Conservation (phyloP, 2,113 vertebrate species). For the Eulemur macaco region DNA sequence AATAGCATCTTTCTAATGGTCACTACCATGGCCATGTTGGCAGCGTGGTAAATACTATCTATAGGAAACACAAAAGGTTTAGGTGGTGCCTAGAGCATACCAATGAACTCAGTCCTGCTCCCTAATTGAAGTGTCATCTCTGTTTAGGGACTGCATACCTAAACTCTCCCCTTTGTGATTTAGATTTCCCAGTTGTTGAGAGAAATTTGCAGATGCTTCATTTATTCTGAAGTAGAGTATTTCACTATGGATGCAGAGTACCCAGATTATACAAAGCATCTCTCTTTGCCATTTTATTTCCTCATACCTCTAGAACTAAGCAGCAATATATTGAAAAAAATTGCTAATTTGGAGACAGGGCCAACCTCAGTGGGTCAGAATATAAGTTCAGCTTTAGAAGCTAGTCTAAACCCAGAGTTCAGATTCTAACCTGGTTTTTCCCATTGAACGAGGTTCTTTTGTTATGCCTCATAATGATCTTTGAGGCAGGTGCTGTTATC, state of each 20-base stretch:
- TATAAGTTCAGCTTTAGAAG: neutral
- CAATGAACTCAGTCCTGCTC: neutral
- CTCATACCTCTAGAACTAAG: neutral
- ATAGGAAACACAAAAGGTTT: neutral
- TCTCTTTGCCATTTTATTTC: neutral
- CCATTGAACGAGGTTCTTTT: neutral
- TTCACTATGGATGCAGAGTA: neutral
- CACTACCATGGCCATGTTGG: neutral
- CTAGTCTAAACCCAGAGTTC: neutral
- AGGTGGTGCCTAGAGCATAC: neutral
- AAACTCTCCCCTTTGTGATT: neutral
- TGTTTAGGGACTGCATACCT: neutral
- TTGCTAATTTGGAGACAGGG: neutral
- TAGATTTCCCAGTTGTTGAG: neutral
- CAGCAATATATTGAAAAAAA: neutral
- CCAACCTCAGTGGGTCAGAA: neutral
- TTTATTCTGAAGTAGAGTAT: neutral
- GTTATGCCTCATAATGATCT: neutral
- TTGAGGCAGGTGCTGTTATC: neutral
- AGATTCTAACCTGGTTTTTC: neutral
- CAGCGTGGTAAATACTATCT: neutral
- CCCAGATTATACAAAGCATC: neutral
- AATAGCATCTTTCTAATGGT: neutral
- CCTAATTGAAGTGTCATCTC: conserved; percentile 17
- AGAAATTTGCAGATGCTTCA: neutral